A percentile compares a stretch with the other conserved stretches of the same genome.
Conservation (phyloP, 2,113 vertebrate species). For the Gallinago jamesoni region DNA sequence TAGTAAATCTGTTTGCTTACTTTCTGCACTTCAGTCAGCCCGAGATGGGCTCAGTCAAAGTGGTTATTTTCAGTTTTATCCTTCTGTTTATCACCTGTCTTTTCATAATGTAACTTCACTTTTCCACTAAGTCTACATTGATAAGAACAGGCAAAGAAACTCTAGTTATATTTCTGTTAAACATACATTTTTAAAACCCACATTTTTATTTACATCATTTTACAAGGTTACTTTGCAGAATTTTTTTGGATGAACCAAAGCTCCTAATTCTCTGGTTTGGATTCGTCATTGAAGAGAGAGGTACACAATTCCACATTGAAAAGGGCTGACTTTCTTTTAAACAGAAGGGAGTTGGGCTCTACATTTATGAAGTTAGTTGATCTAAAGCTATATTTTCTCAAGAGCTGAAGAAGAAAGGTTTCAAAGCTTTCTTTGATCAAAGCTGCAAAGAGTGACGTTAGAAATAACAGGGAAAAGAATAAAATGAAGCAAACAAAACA, state of each 20-base stretch:
- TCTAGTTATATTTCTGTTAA: not conserved
- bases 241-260: not conserved
- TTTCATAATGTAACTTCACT: not conserved
- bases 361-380: not conserved
- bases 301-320: not conserved
- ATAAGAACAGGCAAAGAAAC: not conserved
- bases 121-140: not conserved
- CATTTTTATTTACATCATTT: not conserved
- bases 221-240: not conserved
- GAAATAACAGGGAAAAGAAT: not conserved
- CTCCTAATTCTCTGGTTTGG: not conserved
- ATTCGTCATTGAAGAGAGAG: not conserved
- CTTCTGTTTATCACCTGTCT: not conserved
- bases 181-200: not conserved
- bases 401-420: not conserved
- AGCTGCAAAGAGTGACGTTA: not conserved
- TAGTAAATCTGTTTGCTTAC: not conserved
- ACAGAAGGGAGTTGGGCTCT: not conserved
- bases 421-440: conserved; percentile 35
- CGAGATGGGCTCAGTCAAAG: not conserved
- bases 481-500: not conserved
- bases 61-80: not conserved
- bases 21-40: not conserved
- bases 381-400: not conserved
- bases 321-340: not conserved